phyloP scores from a whole-genome alignment of 2,113 vertebrate species.

The human (Homo sapiens) region GRCh38 chr17:53139501-53140000 shows the following conservation, averaged over 20 bases:
- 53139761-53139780: not conserved
- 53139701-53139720: not conserved
- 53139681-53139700: not conserved
- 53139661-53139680: not conserved
- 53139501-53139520: not conserved
- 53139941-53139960: not conserved
- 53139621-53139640: not conserved
- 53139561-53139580: not conserved
- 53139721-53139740: not conserved
- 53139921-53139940: not conserved
- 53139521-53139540: not conserved
- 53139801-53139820: not conserved
- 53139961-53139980: not conserved
- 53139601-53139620: not conserved
- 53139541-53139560: not conserved
- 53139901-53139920: not conserved
- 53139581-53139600: not conserved
- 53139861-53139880: too few species aligned
- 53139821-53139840: too few species aligned
- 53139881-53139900: too few species aligned
- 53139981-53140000: slow-evolving; percentile 38
- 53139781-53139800: not conserved
- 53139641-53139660: not conserved
- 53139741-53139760: not conserved
- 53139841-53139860: too few species aligned